Conservation (phyloP, 2,113 vertebrate species). For the Salvelinus fontinalis region DNA sequence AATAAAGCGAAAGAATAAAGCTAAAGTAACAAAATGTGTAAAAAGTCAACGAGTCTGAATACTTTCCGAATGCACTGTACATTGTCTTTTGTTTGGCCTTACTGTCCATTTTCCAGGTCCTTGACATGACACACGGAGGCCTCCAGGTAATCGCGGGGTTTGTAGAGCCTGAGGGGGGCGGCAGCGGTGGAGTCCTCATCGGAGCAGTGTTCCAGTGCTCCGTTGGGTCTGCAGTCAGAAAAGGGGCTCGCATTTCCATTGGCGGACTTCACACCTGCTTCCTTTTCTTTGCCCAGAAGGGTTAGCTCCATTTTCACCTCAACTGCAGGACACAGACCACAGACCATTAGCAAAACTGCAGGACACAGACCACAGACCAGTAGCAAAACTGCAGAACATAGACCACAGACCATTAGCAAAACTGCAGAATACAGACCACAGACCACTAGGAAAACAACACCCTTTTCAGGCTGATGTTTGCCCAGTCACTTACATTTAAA, state of each 20-base stretch:
- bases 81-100: slow-evolving; percentile 56
- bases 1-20: too few species aligned
- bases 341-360: slow-evolving; percentile 30
- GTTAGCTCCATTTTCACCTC: slow-evolving; percentile 98
- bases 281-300: slow-evolving; percentile 91
- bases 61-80: too few species aligned
- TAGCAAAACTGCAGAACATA: too few species aligned
- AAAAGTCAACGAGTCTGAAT: too few species aligned
- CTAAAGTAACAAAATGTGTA: too few species aligned
- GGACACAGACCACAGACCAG: too few species aligned
- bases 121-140: slow-evolving; percentile 91
- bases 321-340: slow-evolving; percentile 72
- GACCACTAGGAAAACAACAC: too few species aligned
- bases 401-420: too few species aligned
- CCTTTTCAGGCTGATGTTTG: neutral
- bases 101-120: slow-evolving; percentile 98
- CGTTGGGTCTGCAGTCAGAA: slow-evolving; percentile 86
- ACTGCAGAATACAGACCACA: too few species aligned
- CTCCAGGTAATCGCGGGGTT: slow-evolving; percentile 88
- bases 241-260: slow-evolving; percentile 91
- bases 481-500: neutral
- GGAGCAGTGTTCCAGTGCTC: slow-evolving; percentile 88
- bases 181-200: slow-evolving; percentile 77
- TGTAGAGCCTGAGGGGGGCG: slow-evolving; percentile 79
- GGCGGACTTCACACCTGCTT: slow-evolving; percentile 87